phyloP scores from a whole-genome alignment of 2,797 vertebrate species.

The Eulemur mongoz region DNA sequence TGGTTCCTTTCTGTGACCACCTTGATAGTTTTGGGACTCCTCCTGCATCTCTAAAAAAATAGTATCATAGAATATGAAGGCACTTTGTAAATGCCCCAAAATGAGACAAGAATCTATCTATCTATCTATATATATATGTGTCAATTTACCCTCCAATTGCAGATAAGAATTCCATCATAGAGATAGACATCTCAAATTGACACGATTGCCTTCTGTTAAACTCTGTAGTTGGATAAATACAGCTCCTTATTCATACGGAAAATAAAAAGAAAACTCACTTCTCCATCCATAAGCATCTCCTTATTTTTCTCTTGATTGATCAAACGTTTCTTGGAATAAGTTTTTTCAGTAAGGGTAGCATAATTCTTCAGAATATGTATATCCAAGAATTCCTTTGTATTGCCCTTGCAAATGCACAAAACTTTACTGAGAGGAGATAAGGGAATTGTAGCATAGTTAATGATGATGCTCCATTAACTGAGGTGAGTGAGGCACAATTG shows the following conservation, averaged over 20 bases:
- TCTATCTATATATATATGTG: no score
- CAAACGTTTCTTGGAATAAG: not conserved
- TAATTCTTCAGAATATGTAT: not conserved
- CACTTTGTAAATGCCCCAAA: not conserved
- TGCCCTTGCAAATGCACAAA: not conserved
- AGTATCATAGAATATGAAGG: not conserved
- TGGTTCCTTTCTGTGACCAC: not conserved
- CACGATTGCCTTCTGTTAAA: not conserved
- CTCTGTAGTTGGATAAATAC: not conserved
- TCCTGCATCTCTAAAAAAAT: not conserved
- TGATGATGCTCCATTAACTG: not conserved
- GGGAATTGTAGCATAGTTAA: not conserved
- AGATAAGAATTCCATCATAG: not conserved
- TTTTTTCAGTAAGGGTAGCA: not conserved
- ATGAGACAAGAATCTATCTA: not conserved
- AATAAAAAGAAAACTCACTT: not conserved
- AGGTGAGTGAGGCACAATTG: rapidly evolving
- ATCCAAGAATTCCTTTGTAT: not conserved
- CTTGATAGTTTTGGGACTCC: not conserved
- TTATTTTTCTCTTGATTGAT: not conserved
- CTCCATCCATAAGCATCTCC: not conserved
- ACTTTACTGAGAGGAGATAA: not conserved
- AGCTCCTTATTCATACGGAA: not conserved
- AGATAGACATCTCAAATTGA: not conserved
- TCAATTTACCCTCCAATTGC: not conserved